Evolutionary conservation across 2,888 invertebrate species (phyloP), one percentile per base, ranked within the genome.

Genomic region (Ophioninae sp.): DNA sequence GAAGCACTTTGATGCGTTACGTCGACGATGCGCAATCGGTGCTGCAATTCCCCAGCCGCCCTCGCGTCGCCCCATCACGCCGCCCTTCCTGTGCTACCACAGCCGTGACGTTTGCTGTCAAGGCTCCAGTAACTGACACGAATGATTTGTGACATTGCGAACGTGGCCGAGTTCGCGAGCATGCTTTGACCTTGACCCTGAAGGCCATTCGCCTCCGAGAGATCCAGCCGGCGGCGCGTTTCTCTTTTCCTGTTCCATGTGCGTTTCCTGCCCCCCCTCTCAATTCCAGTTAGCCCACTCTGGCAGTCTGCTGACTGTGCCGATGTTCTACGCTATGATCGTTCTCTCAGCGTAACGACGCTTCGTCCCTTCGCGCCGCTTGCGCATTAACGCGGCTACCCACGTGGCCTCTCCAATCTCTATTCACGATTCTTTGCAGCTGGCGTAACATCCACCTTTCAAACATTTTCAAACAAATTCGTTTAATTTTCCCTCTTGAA

Each of bases 201-300:
- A 84, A 62, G 84, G 84, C 75, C 81, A 64, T 84, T 81, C 81
- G 84, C 79, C 84, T 68, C 73, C 81, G 79, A 50, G 81, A 81
- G 68, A 73, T 74, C 82, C 57, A 74, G 79, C 81, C 79, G 82
- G 82, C 84, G 73, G 65, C n/a, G n/a, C n/a, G 81, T 81, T 84
- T 84, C 84, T 84, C 84, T 69, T 84, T 82, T 84, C 79, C 84
- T 81, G 72, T 76, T 79, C 61, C 61, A 10, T 37, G 57, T 68
- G 59, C 78, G 50, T 76, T 84, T 84, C 84, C 84, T 79, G 79
- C 41, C 57, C 74, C 81, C 79, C 68, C 73, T n/a, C 61, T 30
- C 61, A 2, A 3, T 7, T 5, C 62, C 61, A 10, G 8, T 44
- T 13, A 7, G 6, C 44, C n/a, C 77, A 44, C 44, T 68, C 10